Conservation (phyloP, 2,797 vertebrate species). For the Gadopsis bispinosus region DNA sequence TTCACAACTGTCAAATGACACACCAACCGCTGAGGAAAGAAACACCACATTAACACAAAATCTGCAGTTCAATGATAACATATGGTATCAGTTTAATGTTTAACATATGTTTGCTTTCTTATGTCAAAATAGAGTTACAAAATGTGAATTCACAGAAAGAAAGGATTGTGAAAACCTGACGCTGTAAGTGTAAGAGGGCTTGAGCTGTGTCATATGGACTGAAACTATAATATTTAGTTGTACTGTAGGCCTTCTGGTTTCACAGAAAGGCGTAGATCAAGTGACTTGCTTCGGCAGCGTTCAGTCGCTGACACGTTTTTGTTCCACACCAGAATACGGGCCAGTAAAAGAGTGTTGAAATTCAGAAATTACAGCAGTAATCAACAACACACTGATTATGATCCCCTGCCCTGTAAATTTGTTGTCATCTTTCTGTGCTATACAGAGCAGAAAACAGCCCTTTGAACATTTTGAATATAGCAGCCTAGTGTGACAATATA, state of each 20-base stretch:
- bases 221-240: neutral
- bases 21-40: constrained; percentile 72
- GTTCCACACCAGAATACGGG: neutral
- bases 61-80: neutral
- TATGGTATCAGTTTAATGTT: neutral
- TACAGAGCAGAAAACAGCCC: neutral
- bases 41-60: neutral
- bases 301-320: neutral
- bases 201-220: neutral
- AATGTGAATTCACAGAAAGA: neutral
- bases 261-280: neutral
- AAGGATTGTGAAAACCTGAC: neutral
- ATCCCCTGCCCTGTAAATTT: neutral
- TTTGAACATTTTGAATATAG: neutral
- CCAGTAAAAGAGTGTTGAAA: neutral
- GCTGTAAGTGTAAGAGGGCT: neutral
- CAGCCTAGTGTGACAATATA: neutral
- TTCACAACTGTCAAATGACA: constrained; percentile 79
- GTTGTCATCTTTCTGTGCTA: neutral
- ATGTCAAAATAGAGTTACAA: neutral
- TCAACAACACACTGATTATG: neutral
- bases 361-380: neutral
- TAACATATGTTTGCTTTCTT: neutral
- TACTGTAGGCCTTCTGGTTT: neutral
- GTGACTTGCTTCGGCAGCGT: neutral